phyloP scores from a whole-genome alignment of 2,113 vertebrate species.

The Tonatia bakeri region DNA sequence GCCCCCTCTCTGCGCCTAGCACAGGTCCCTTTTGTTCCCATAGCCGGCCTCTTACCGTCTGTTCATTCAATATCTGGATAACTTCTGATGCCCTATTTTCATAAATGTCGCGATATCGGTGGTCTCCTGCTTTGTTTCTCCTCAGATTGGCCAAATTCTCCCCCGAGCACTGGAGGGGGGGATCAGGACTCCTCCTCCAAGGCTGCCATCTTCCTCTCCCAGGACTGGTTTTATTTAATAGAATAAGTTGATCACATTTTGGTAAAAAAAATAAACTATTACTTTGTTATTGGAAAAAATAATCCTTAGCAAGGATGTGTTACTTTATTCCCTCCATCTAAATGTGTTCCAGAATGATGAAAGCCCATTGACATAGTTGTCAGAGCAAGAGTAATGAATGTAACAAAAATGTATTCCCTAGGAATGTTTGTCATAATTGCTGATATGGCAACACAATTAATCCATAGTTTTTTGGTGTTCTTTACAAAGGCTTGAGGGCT shows the following conservation, averaged over 20 bases:
- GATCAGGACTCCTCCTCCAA: no score
- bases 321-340: background rate
- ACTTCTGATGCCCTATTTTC: no score
- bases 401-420: slow-evolving; percentile 9
- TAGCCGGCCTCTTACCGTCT: no score
- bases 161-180: no score
- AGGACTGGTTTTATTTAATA: slow-evolving; percentile 37
- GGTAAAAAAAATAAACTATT: slow-evolving; percentile 44
- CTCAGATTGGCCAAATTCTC: no score
- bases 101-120: no score
- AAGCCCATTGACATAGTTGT: slow-evolving; percentile 33
- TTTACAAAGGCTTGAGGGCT: background rate
- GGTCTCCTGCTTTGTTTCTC: no score
- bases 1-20: no score
- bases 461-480: background rate
- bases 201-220: no score
- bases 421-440: slow-evolving; percentile 44
- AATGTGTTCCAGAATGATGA: slow-evolving; percentile 29
- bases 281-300: slow-evolving; percentile 46
- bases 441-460: background rate
- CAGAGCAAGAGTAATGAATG: slow-evolving; percentile 45
- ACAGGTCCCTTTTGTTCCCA: no score
- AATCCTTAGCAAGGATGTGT: slow-evolving; percentile 44
- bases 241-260: slow-evolving; percentile 50
- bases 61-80: no score